A percentile compares a stretch with the other conserved stretches of the same genome.
phyloP scores from a whole-genome alignment of 1,140 invertebrate genomes.

The Dendrolimus punctatus region DNA sequence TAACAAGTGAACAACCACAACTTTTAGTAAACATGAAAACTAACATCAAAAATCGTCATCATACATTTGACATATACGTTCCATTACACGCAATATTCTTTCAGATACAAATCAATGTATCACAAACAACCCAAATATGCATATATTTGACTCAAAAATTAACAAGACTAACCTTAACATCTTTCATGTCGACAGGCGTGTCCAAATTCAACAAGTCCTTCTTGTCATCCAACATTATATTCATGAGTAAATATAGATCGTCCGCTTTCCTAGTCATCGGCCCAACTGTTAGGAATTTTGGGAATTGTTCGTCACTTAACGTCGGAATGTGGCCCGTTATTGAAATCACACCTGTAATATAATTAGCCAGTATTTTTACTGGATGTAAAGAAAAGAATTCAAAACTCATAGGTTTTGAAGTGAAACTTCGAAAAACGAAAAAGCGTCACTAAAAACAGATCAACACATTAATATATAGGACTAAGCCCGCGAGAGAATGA shows the following conservation, averaged over 20 bases:
- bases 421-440: too few relatives aligned
- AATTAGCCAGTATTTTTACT: not conserved
- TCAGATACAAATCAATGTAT: too few relatives aligned
- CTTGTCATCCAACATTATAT: slow-evolving; percentile 72
- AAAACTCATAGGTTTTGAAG: too few relatives aligned
- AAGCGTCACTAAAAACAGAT: too few relatives aligned
- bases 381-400: too few relatives aligned
- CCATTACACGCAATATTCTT: too few relatives aligned
- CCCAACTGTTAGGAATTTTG: slow-evolving; percentile 75
- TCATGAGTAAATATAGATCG: slow-evolving; percentile 80
- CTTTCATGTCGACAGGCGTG: slow-evolving; percentile 72
- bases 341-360: slow-evolving; percentile 65
- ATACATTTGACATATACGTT: too few relatives aligned
- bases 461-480: too few relatives aligned
- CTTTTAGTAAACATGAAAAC: too few relatives aligned
- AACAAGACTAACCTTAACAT: slow-evolving; percentile 66
- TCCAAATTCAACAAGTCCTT: slow-evolving; percentile 45
- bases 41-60: too few relatives aligned
- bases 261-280: slow-evolving; percentile 85
- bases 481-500: too few relatives aligned
- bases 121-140: not conserved
- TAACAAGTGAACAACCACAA: too few relatives aligned
- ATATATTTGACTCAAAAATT: not conserved
- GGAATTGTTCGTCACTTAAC: slow-evolving; percentile 61
- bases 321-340: slow-evolving; percentile 74